Evolutionary conservation across 2,113 vertebrate species (phyloP), one percentile per base, ranked within the genome.

Genomic region (Acanthisitta chloris): DNA sequence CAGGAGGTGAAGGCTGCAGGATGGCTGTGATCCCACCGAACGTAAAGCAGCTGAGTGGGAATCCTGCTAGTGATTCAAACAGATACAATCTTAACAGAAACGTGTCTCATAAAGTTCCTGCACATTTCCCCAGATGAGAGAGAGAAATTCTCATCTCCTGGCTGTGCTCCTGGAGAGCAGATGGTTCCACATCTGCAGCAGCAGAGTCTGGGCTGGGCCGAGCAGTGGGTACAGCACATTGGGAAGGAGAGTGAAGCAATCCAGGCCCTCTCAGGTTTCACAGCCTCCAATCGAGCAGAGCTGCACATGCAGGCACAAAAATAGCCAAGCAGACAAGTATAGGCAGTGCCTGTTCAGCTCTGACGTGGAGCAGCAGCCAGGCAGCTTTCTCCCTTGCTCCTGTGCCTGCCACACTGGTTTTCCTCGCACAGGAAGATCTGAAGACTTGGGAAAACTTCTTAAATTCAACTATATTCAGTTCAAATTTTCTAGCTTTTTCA

Each of bases 341-440:
- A 38, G 72, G n/a, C 65, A 66, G 34, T 7, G 58, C 66, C 90
- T 0, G 1, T 28, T 59, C 31, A 33, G 84, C 57, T 82, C 82
- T 29, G n/a, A 40, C 38, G n/a, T 12, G 1, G 10, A 31, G 25
- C 1, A 4, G 13, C 48, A 65, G 71, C 59, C 62, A 31, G 49
- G 62, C 2, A 18, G 19, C 28, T 82, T 67, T 55, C 61, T 72
- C 18, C 42, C 9, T 45, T 1, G 0, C 29, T 73, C 28, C 49
- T 0, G 0, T 61, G 46, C 55, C 20, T 81, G 49, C 31, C 17
- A 29, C 26, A 24, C 21, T 4, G 0, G 36, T 69, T 54, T 48
- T 52, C 34, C 31, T 58, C 29, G 38, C 4, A 1, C 14, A 33
- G 33, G 29, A 49, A 90, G 45, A 64, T 20, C 17, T 29, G 13